Conservation (phyloP, 2,888 invertebrate species). For the Horisme vitalbata region DNA sequence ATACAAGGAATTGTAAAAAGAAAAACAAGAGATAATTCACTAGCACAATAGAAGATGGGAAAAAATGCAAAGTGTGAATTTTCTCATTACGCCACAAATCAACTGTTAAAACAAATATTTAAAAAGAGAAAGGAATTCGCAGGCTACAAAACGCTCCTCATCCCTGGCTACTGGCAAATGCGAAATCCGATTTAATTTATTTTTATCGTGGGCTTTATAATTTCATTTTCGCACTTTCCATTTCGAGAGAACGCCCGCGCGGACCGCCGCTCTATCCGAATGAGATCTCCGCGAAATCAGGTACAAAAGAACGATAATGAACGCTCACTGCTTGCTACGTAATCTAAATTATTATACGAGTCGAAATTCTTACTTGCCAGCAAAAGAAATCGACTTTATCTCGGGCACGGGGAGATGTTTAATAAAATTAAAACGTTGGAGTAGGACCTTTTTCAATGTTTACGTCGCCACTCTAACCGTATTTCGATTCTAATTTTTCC, state of each 20-base stretch:
- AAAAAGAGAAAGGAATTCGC: conserved; percentile 77
- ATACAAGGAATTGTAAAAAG: conserved; percentile 35
- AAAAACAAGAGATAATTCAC: conserved; percentile 45
- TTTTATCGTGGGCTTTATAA: conserved; percentile 83
- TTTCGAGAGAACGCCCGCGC: conserved; percentile 76
- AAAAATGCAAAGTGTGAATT: conserved; percentile 73
- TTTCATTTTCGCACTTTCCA: conserved; percentile 84
- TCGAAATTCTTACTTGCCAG: conserved; percentile 79
- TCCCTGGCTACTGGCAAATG: conserved; percentile 77
- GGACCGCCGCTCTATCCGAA: conserved; percentile 81
- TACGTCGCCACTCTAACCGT: conserved; percentile 62
- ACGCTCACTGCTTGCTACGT: conserved; percentile 81
- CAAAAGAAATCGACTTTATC: conserved; percentile 81
- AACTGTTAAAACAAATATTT: conserved; percentile 81
- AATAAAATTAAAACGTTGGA: conserved; percentile 79
- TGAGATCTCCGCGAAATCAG: conserved; percentile 82
- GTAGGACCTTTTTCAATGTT: conserved; percentile 66
- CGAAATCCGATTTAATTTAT: conserved; percentile 83
- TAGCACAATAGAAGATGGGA: conserved; percentile 53
- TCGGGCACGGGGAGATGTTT: conserved; percentile 72
- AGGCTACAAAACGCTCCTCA: conserved; percentile 76
- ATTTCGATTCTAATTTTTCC: conserved; percentile 68
- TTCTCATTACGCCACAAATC: conserved; percentile 80
- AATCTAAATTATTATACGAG: conserved; percentile 83
- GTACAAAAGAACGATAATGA: conserved; percentile 83